phyloP scores from a whole-genome alignment of 2,113 vertebrate genomes.

The Poeciliopsis prolifica region DNA sequence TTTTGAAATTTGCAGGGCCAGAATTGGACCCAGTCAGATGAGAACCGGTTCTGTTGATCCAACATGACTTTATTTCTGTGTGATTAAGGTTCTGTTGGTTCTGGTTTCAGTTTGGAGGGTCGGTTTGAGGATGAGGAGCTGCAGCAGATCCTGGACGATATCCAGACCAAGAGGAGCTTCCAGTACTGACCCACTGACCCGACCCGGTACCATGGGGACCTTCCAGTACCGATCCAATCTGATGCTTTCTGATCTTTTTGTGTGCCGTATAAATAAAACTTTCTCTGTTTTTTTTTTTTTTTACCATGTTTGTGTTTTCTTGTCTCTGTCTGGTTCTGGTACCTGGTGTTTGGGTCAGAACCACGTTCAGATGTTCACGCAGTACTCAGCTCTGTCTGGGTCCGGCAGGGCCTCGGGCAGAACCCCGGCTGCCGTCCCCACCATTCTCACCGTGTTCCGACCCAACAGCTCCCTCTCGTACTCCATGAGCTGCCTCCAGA shows the following conservation, averaged over 20 bases:
- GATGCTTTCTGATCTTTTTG: not conserved
- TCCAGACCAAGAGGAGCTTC: slow-evolving; percentile 98
- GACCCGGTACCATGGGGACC: not conserved
- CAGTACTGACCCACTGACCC: slow-evolving; percentile 87
- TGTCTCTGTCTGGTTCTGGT: not conserved
- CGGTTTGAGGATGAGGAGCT: slow-evolving; percentile 97
- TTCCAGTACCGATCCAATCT: not conserved
- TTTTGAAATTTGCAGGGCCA: no score
- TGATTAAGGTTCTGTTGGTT: not conserved
- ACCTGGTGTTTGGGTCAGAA: not conserved
- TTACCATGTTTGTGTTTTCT: not conserved
- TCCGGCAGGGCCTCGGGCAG: slow-evolving; percentile 44
- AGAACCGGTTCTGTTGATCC: not conserved
- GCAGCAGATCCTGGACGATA: slow-evolving; percentile 97
- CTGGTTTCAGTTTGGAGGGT: slow-evolving; percentile 87
- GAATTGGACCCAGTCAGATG: no score
- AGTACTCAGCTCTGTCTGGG: not conserved
- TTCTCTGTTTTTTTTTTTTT: not conserved
- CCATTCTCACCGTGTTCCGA: slow-evolving; percentile 68
- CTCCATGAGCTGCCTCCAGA: slow-evolving; percentile 83
- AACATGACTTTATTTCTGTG: not conserved
- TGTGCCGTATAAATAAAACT: not conserved
- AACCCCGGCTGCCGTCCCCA: slow-evolving; percentile 34
- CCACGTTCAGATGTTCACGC: slow-evolving; percentile 24
- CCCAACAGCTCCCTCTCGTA: slow-evolving; percentile 73